Conservation (phyloP, 2,888 invertebrate species). For the Brenthis hecate region DNA sequence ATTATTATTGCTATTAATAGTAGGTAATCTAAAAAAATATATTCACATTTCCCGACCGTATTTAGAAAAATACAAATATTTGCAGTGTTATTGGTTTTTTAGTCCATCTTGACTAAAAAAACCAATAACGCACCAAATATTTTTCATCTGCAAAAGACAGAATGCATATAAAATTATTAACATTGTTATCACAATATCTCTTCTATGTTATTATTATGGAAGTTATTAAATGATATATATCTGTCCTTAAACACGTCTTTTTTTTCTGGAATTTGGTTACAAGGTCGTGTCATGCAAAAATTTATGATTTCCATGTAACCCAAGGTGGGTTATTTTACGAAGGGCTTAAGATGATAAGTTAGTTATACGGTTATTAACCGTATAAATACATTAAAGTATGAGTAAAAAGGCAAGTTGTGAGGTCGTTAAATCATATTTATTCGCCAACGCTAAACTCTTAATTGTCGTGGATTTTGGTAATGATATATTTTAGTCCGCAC, state of each 20-base stretch:
- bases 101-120: too few relatives aligned
- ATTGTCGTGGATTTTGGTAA: not conserved
- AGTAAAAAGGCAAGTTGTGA: not conserved
- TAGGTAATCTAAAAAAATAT: too few relatives aligned
- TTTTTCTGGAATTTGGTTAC: constrained; percentile 17
- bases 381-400: constrained; percentile 3
- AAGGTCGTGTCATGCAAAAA: constrained; percentile 10
- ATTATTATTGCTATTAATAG: too few relatives aligned
- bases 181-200: constrained; percentile 11
- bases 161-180: not conserved
- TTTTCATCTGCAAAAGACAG: not conserved
- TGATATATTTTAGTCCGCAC: not conserved
- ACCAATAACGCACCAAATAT: too few relatives aligned
- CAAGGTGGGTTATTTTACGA: constrained; percentile 5
- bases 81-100: too few relatives aligned
- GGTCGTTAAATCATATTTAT: not conserved
- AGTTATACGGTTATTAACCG: constrained; percentile 1
- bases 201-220: constrained; percentile 12
- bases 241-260: not conserved
- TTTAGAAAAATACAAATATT: too few relatives aligned
- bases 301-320: constrained; percentile 16
- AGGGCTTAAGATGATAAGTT: not conserved
- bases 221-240: not conserved
- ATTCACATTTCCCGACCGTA: too few relatives aligned
- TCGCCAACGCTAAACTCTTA: not conserved